Evolutionary conservation across 2,113 vertebrate genomes (phyloP), one percentile per base, ranked within the genome.

Genomic region (Podarcis raffonei): DNA sequence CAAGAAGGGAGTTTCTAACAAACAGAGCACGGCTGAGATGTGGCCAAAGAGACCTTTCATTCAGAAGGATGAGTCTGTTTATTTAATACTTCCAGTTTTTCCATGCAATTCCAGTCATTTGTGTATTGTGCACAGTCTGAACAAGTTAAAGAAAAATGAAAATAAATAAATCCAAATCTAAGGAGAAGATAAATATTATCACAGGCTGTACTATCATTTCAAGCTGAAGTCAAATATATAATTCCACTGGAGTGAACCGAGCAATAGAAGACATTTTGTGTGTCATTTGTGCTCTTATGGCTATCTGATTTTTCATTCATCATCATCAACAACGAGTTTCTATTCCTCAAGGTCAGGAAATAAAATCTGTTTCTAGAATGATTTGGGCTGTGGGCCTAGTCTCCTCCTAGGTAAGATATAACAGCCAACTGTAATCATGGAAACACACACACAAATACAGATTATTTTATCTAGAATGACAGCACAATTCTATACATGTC

Each of bases 51-150:
- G 59, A 89, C 84, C 48, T 8, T 66, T 89, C 71, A 69, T 90
- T 95, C 81, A 87, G 30, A 65, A 27, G 78, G 87, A 77, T 91
- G 42, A 90, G 74, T 68, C n/a, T 92, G 90, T 90, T 74, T 92
- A 62, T 91, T 85, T 89, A 89, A 92, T 88, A 20, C 86, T 72
- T 57, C 7, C 89, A 90, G 35, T 32, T 66, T 91, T 89, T 89
- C 15, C 87, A 30, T 39, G 77, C 91, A 87, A 84, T 42, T 90
- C 89, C 85, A 89, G 84, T 83, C 75, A 85, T 92, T 92, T 91
- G 4, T 86, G 79, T 90, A 79, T 78, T 89, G n/a, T 20, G 53
- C 77, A 48, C 42, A 69, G 22, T 80, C 74, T 77, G 30, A 82
- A 65, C 30, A 89, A 53, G 69, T 90, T 92, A 48, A 74, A 87